Evolutionary conservation across 2,888 invertebrate genomes (phyloP).

Genomic region (Aspidiotus rigidus): DNA sequence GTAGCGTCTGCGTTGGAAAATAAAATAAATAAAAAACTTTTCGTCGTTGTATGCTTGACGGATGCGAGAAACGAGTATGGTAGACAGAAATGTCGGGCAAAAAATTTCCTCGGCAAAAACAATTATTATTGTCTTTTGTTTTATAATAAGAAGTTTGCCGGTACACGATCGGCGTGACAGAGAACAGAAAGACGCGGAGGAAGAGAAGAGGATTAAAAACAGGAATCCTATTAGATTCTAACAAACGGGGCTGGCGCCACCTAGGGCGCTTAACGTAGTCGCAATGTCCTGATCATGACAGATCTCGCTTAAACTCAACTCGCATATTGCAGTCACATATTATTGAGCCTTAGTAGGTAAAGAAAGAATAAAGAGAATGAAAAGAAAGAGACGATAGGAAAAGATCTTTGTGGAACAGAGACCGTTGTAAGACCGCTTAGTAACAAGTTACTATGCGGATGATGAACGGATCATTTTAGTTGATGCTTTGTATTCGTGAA

Average conservation of each 20-base stretch:
- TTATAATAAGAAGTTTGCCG: conserved; percentile 28
- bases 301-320: conserved; percentile 29
- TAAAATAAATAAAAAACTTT: no score
- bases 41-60: conserved; percentile 9
- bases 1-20: no score
- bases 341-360: conserved; percentile 29
- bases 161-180: neutral
- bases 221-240: conserved; percentile 31
- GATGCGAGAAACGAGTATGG: conserved; percentile 22
- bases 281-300: conserved; percentile 30
- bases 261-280: conserved; percentile 32
- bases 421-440: no score
- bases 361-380: conserved; percentile 12
- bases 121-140: conserved; percentile 31
- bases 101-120: conserved; percentile 27
- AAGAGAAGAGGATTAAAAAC: conserved; percentile 4
- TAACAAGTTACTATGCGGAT: no score
- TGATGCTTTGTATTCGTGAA: no score
- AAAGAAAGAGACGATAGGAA: neutral
- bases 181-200: neutral
- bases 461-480: no score
- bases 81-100: conserved; percentile 19
- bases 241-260: conserved; percentile 30
- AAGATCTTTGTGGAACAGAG: no score
- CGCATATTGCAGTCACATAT: conserved; percentile 30